Evolutionary conservation across 2,113 vertebrate species (phyloP).

Genomic region (Scomber scombrus): DNA sequence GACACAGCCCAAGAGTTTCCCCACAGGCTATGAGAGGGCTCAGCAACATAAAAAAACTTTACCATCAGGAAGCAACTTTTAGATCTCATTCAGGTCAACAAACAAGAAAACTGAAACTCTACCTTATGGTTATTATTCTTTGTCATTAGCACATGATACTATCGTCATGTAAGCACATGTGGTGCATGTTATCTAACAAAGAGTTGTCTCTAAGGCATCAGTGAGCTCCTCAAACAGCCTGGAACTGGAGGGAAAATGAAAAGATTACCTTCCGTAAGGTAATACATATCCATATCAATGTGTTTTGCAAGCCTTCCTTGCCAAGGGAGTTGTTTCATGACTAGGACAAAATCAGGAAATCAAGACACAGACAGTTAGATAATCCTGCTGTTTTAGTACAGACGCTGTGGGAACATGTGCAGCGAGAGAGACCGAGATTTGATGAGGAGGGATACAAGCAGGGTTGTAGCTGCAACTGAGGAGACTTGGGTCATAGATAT

Average conservation of each 20-base stretch:
- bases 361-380: conserved; percentile 38
- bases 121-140: background rate
- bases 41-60: too few relatives aligned
- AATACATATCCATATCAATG: conserved; percentile 29
- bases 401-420: conserved; percentile 6
- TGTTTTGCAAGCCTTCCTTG: conserved; percentile 30
- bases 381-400: conserved; percentile 15
- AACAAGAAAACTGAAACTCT: conserved; percentile 12
- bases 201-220: conserved; percentile 17
- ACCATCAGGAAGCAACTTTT: too few relatives aligned
- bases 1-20: conserved; percentile 15
- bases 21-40: background rate
- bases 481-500: conserved; percentile 1
- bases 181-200: conserved; percentile 27
- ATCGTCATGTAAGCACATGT: background rate
- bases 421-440: background rate
- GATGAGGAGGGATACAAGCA: background rate
- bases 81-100: too few relatives aligned
- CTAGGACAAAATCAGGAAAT: conserved; percentile 43
- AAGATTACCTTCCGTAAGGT: conserved; percentile 29
- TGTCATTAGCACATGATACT: background rate
- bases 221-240: background rate
- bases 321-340: conserved; percentile 26
- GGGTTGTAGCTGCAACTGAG: background rate
- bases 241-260: conserved; percentile 30